phyloP scores from a whole-genome alignment of 1,140 invertebrate species.

The Cydia amplana region DNA sequence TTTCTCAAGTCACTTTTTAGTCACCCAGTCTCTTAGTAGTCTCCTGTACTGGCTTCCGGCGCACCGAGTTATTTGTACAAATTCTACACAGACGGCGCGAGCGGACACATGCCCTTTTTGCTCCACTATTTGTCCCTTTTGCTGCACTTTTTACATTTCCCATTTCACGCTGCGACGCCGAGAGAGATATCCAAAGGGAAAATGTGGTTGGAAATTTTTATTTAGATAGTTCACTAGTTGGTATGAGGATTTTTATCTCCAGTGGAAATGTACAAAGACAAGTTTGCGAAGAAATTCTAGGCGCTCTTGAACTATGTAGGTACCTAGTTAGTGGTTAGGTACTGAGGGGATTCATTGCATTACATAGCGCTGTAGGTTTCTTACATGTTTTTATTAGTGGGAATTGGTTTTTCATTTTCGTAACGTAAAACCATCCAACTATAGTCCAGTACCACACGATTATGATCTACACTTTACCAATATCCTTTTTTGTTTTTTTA shows the following conservation, averaged over 20 bases:
- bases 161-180: conserved; percentile 35
- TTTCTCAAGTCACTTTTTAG: conserved; percentile 32
- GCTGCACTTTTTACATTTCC: conserved; percentile 34
- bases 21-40: conserved; percentile 33
- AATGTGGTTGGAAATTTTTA: conserved; percentile 17
- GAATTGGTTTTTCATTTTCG: no score
- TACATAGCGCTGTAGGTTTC: neutral
- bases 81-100: conserved; percentile 41
- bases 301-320: conserved; percentile 10
- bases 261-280: conserved; percentile 16
- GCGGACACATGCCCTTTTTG: conserved; percentile 33
- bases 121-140: conserved; percentile 33
- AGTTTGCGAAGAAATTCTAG: conserved; percentile 11
- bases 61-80: conserved; percentile 47
- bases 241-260: conserved; percentile 10
- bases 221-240: conserved; percentile 19
- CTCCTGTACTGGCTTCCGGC: conserved; percentile 43
- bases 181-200: conserved; percentile 25
- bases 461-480: no score
- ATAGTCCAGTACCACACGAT: no score
- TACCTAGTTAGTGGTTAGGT: conserved; percentile 1
- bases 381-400: neutral
- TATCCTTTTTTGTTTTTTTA: no score
- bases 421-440: no score
- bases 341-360: neutral